Conservation (phyloP, 2,888 invertebrate species). For the Drosophila demipolita region DNA sequence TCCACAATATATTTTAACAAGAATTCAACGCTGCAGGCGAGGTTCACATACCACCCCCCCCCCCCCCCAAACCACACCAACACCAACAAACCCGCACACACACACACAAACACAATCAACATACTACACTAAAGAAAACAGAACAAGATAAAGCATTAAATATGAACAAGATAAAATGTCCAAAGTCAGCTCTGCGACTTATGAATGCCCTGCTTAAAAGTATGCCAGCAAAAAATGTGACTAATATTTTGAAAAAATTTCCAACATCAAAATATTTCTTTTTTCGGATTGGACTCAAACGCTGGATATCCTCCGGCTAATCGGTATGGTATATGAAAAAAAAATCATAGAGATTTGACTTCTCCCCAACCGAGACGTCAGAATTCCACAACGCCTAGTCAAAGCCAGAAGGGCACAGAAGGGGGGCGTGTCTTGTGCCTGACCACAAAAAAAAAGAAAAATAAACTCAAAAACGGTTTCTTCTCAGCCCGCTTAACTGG, state of each 20-base stretch:
- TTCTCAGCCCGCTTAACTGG: background rate
- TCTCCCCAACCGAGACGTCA: slow-evolving; percentile 34
- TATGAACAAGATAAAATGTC: slow-evolving; percentile 20
- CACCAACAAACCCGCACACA: background rate
- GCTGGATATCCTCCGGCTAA: background rate
- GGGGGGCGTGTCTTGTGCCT: slow-evolving; percentile 30
- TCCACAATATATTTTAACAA: slow-evolving; percentile 60
- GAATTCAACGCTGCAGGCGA: slow-evolving; percentile 55
- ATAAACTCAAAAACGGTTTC: background rate
- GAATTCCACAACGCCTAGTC: slow-evolving; percentile 39
- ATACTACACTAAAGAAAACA: slow-evolving; percentile 11
- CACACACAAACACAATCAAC: slow-evolving; percentile 1
- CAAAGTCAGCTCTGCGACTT: background rate
- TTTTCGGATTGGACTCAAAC: background rate
- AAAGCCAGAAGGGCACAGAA: slow-evolving; percentile 7
- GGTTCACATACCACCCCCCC: slow-evolving; percentile 18
- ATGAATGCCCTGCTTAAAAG: slow-evolving; percentile 5
- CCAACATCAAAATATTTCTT: background rate
- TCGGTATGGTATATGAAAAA: slow-evolving; percentile 25
- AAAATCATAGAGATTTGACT: slow-evolving; percentile 36
- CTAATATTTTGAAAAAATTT: background rate
- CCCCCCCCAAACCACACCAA: background rate
- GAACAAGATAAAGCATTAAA: slow-evolving; percentile 48
- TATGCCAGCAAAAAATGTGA: background rate
- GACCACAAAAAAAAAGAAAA: slow-evolving; percentile 5